A percentile compares a stretch with the other conserved stretches of the same genome.
Evolutionary conservation across 2,888 invertebrate genomes (phyloP).

Genomic region (Ochropleura plecta): DNA sequence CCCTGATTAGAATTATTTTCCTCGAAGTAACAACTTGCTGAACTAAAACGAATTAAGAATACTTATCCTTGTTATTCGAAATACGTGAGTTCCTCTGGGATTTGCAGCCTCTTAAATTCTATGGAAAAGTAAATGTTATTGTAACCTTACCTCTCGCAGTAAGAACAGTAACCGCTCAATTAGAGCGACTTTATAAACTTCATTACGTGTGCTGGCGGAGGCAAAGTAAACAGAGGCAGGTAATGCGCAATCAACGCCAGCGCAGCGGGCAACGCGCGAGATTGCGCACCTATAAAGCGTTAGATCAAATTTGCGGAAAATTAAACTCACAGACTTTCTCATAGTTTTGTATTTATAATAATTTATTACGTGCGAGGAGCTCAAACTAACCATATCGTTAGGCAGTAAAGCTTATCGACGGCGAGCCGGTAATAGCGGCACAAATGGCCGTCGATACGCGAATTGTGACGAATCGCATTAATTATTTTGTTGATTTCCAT

Average conservation of each 20-base stretch:
- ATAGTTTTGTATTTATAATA: constrained; percentile 86
- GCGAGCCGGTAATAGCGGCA: constrained; percentile 83
- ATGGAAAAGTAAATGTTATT: constrained; percentile 53
- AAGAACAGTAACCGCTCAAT: constrained; percentile 70
- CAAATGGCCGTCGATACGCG: constrained; percentile 83
- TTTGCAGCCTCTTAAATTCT: constrained; percentile 43
- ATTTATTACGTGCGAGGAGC: constrained; percentile 87
- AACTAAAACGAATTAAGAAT: constrained; percentile 20
- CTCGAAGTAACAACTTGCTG: not conserved
- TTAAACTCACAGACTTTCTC: constrained; percentile 84
- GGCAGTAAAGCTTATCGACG: constrained; percentile 87
- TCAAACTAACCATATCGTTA: constrained; percentile 89
- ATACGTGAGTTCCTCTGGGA: not conserved
- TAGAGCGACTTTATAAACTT: constrained; percentile 74
- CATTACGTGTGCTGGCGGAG: constrained; percentile 64
- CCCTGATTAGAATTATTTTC: constrained; percentile 32
- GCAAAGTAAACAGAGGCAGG: constrained; percentile 60
- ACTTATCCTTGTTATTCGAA: not conserved
- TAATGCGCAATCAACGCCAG: constrained; percentile 65
- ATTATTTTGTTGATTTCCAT: constrained; percentile 82
- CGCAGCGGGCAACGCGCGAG: constrained; percentile 59
- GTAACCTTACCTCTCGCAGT: constrained; percentile 66
- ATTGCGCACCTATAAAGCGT: constrained; percentile 79
- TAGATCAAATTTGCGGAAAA: constrained; percentile 89
- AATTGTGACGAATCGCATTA: constrained; percentile 84